phyloP scores from a whole-genome alignment of 92 coral and sea anemone species.

The Porites rus region DNA sequence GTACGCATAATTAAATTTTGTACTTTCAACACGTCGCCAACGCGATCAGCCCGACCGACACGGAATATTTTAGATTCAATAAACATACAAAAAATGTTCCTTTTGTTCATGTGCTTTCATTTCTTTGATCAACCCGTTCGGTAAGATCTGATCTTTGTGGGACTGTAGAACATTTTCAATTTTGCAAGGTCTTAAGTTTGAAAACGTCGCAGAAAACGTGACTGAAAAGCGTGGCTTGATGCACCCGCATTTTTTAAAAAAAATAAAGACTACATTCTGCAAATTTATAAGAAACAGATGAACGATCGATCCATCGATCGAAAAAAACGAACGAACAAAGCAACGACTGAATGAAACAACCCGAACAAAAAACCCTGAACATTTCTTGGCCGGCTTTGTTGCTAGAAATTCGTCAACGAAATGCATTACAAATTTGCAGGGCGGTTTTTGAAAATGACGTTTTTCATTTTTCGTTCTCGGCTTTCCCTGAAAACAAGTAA shows the following conservation, averaged over 20 bases:
- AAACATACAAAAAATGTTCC: neutral
- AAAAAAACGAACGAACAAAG: no score
- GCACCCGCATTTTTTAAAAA: no score
- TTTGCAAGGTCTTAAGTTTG: neutral
- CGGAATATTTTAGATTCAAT: neutral
- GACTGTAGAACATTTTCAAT: neutral
- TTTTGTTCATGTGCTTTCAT: neutral
- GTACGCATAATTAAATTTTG: neutral
- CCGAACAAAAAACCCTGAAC: no score
- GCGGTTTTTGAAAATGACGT: neutral
- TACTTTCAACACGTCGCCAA: neutral
- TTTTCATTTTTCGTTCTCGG: slow-evolving; percentile 3
- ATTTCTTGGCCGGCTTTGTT: neutral
- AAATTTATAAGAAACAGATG: no score
- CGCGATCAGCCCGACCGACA: neutral
- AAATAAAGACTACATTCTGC: no score
- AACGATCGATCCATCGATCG: no score
- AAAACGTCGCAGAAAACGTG: no score
- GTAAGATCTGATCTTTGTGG: neutral
- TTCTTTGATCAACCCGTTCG: neutral
- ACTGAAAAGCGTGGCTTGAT: no score
- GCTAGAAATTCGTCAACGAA: neutral
- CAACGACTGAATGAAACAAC: neutral
- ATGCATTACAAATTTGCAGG: neutral
- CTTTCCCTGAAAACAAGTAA: neutral